Conservation (phyloP, 2,113 vertebrate species). For the Capreolus pygargus region DNA sequence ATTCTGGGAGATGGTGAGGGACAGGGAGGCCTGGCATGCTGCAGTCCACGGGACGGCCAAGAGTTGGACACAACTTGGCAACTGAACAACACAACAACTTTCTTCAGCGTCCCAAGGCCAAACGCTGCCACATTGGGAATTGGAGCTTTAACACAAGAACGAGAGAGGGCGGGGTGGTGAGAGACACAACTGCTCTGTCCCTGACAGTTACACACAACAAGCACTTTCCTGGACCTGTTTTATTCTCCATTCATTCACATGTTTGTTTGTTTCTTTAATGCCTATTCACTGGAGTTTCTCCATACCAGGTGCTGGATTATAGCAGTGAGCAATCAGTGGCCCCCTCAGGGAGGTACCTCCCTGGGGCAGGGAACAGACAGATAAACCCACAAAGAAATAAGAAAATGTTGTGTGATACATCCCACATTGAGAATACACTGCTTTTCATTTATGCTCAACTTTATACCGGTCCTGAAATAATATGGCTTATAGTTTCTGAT, state of each 20-base stretch:
- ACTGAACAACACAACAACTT: neutral
- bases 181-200: neutral
- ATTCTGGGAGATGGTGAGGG: neutral
- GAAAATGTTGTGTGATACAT: fast-evolving
- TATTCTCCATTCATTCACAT: fast-evolving
- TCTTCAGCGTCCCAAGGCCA: neutral
- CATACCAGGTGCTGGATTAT: fast-evolving
- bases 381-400: neutral
- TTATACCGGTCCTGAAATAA: neutral
- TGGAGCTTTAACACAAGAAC: neutral
- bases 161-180: too few relatives aligned
- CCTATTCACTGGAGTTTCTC: neutral
- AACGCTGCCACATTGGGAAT: fast-evolving
- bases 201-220: fast-evolving
- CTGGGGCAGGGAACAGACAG: neutral
- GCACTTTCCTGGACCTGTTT: too few relatives aligned
- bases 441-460: neutral
- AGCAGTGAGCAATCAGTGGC: neutral
- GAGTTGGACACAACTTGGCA: neutral
- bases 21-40: fast-evolving
- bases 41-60: neutral
- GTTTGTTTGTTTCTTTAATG: neutral
- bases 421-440: fast-evolving
- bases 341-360: too few relatives aligned
- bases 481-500: too few relatives aligned